phyloP scores from a whole-genome alignment of 1,140 invertebrate species.

The Pseudomyrmex pallidus region DNA sequence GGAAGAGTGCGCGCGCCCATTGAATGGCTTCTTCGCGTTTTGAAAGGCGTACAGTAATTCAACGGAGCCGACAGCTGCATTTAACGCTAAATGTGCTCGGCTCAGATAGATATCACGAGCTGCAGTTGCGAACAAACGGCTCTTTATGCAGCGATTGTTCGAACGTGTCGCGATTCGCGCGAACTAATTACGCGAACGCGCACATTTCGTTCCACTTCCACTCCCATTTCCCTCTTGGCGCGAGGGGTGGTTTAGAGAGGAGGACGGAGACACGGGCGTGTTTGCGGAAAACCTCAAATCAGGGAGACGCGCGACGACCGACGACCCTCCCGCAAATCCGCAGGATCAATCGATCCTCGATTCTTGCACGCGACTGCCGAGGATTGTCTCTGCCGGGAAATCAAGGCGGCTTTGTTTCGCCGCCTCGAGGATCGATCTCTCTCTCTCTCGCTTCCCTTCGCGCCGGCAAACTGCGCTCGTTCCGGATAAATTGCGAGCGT shows the following conservation, averaged over 20 bases:
- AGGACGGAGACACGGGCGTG: constrained; percentile 1
- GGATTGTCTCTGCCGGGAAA: constrained; percentile 49
- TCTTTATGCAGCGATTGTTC: constrained; percentile 43
- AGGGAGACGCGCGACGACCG: background rate
- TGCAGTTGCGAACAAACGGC: constrained; percentile 20
- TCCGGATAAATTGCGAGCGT: constrained; percentile 51
- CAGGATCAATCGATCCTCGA: constrained; percentile 47
- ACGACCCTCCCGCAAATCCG: constrained; percentile 1
- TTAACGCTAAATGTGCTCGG: constrained; percentile 14
- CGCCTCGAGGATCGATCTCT: constrained; percentile 21
- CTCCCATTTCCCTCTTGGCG: background rate
- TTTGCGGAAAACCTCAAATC: constrained; percentile 35
- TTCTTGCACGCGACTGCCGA: constrained; percentile 16
- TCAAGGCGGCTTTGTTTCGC: constrained; percentile 47
- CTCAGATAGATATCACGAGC: background rate
- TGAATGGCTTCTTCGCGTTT: background rate
- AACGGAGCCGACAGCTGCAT: constrained; percentile 6
- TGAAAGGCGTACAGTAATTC: constrained; percentile 1
- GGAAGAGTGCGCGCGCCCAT: background rate
- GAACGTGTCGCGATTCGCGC: constrained; percentile 28
- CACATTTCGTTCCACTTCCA: background rate
- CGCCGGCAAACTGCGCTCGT: constrained; percentile 18
- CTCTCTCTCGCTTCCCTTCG: background rate
- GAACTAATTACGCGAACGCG: constrained; percentile 49
- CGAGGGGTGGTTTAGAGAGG: background rate